Evolutionary conservation across 2,888 invertebrate genomes (phyloP), one percentile per base, ranked within the genome.

Genomic region (Camponotus fellah): DNA sequence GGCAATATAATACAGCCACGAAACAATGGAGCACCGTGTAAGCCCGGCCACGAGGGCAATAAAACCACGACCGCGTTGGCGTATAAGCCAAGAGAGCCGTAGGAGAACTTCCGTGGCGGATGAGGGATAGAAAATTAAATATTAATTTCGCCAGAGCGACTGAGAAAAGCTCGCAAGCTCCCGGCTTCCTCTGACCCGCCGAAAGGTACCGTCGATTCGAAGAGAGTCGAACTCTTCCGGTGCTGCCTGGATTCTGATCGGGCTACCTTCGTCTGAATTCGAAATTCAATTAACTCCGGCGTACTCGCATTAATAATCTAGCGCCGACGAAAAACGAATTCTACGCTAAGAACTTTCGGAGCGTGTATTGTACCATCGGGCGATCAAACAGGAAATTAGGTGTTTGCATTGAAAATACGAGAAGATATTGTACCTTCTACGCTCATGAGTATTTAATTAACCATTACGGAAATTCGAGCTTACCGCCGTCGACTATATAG

Each of bases 71-170:
- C 76, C 85, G 83, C 84, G 79, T 32, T 80, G 88, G 82, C 89
- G 89, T 89, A 86, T 83, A 91, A 91, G 90, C 91, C 87, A 84
- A 88, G 86, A 87, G 87, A 82, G 87, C 88, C 88, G 89, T 87
- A 86, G 85, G 81, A 53, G 49, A 91, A 87, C 88, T 90, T 91
- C 92, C 89, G 87, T 87, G 85, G 90, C 88, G 91, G 90, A 90
- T 89, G 91, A 91, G 90, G 91, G 91, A 91, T 92, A 87, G 91
- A 91, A 92, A 93, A 93, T 94, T 92, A 93, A 94, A 93, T 93
- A 94, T 93, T 94, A 94, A 94, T 94, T 93, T 91, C 85, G 85
- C 87, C 86, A 82, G 83, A 87, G 84, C 86, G 80, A 82, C 85
- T 82, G 89, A 90, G 87, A 88, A 87, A 91, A 90, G 91, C 91